Conservation (phyloP, 2,113 vertebrate species). For the Mus spicilegus region DNA sequence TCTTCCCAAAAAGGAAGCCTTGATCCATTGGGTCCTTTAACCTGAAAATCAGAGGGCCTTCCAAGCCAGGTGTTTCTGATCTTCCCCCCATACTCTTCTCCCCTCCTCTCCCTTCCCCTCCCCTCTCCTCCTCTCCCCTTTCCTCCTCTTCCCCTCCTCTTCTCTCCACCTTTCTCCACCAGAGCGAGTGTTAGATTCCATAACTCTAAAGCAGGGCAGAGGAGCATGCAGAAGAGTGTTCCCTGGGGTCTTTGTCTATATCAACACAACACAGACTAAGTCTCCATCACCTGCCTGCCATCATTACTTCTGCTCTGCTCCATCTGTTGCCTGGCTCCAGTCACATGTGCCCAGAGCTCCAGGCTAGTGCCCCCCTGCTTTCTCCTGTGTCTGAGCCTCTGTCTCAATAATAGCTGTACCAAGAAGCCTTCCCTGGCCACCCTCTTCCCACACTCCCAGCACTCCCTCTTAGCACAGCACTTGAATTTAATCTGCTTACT, state of each 20-base stretch:
- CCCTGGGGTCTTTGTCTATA: no score
- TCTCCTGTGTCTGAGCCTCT: neutral
- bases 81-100: neutral
- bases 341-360: no score
- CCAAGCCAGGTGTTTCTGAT: neutral
- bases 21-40: neutral
- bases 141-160: rapidly evolving
- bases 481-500: neutral
- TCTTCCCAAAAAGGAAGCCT: neutral
- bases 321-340: neutral
- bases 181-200: neutral
- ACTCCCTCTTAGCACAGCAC: neutral
- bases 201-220: neutral
- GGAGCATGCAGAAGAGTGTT: neutral
- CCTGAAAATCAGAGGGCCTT: neutral
- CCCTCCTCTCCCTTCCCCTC: rapidly evolving
- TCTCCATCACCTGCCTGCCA: rapidly evolving
- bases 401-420: neutral
- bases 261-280: neutral
- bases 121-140: no score
- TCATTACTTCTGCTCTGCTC: neutral
- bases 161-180: neutral
- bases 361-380: rapidly evolving
- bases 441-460: neutral
- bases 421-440: neutral